A percentile compares a stretch with the other conserved stretches of the same genome.
Conservation (phyloP, 2,113 vertebrate genomes). For the Burhinus bistriatus region DNA sequence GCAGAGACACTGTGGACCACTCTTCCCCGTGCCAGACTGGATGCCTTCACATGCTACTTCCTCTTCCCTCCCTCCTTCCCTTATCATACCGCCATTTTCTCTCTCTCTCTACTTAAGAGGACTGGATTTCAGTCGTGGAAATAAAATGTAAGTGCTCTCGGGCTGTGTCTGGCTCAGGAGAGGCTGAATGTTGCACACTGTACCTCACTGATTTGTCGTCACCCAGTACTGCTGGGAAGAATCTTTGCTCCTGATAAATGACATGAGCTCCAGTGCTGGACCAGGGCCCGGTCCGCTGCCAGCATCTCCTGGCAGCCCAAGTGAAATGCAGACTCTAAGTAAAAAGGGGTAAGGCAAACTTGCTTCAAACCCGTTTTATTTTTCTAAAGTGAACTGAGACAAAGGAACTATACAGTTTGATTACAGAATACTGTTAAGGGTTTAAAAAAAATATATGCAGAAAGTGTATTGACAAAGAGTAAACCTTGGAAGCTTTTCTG, state of each 20-base stretch:
- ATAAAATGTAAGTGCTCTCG: accelerated
- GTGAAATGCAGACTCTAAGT: not conserved
- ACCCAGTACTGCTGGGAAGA: not conserved
- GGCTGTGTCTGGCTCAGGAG: not conserved
- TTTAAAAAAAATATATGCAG: not conserved
- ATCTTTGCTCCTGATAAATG: not conserved
- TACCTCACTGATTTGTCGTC: not conserved
- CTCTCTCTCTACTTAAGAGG: too few relatives aligned
- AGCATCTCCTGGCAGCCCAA: not conserved
- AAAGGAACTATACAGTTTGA: not conserved
- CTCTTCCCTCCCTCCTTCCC: not conserved
- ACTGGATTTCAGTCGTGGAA: not conserved
- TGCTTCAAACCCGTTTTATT: not conserved
- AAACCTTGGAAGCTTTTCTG: not conserved
- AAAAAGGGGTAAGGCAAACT: not conserved
- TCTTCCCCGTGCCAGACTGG: not conserved
- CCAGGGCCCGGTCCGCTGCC: not conserved
- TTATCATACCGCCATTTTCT: not conserved
- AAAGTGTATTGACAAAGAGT: not conserved
- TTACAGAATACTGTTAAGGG: not conserved
- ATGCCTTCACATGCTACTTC: not conserved
- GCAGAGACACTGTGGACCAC: not conserved
- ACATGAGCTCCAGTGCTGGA: not conserved
- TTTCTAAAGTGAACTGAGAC: not conserved
- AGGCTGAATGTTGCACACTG: accelerated